Evolutionary conservation across 2,113 vertebrate species (phyloP).

Genomic region (Corythornis vintsioides): DNA sequence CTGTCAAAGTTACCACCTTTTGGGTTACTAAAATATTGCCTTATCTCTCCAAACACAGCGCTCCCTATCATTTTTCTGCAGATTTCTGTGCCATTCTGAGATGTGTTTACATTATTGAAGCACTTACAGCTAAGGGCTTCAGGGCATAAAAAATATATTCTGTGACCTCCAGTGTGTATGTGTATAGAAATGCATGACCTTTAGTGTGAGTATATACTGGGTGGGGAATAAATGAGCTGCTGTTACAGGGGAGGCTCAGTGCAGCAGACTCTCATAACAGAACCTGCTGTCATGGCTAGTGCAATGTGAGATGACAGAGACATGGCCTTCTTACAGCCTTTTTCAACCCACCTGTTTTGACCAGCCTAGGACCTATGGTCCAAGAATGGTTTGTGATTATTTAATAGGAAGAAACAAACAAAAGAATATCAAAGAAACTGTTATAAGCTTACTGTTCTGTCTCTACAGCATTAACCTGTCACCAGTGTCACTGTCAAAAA

Average conservation of each 20-base stretch:
- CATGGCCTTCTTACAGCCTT: accelerated
- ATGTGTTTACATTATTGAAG: not conserved
- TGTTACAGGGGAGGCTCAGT: not conserved
- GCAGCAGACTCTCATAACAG: not conserved
- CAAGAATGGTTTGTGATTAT: not conserved
- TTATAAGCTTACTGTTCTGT: not conserved
- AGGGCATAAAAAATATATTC: not conserved
- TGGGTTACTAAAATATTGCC: not conserved
- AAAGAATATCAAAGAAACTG: not conserved
- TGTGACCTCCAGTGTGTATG: not conserved
- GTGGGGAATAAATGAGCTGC: not conserved
- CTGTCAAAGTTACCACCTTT: not conserved
- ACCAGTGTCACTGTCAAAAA: not conserved
- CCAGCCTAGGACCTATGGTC: not conserved
- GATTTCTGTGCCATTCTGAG: not conserved
- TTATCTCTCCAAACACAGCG: not conserved
- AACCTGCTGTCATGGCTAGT: not conserved
- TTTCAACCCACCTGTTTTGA: not conserved
- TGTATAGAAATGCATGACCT: not conserved
- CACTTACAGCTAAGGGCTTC: not conserved
- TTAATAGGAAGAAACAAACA: not conserved
- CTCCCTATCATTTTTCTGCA: not conserved
- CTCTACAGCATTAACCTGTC: not conserved
- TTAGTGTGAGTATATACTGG: not conserved
- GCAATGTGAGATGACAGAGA: not conserved